phyloP scores from a whole-genome alignment of 2,888 invertebrate genomes.

The Diogma glabrata region DNA sequence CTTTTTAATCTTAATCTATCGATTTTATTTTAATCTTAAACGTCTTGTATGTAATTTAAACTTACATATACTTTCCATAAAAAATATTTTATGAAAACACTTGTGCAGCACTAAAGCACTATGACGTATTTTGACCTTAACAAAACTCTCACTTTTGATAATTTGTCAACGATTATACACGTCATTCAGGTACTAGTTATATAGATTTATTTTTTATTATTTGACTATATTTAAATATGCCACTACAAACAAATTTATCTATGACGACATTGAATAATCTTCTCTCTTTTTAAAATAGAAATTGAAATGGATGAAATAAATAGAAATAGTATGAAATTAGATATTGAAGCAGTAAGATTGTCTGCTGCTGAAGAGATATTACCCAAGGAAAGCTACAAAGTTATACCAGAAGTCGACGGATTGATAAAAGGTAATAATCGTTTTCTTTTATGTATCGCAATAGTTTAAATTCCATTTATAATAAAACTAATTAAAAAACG shows the following conservation, averaged over 20 bases:
- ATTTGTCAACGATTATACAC: background rate
- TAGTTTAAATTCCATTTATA: too few species aligned
- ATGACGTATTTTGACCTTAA: constrained; percentile 7
- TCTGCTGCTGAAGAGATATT: constrained; percentile 19
- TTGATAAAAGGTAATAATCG: constrained; percentile 39
- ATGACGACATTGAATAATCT: constrained; percentile 5
- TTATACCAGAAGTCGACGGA: constrained; percentile 38
- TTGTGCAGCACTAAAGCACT: too few species aligned
- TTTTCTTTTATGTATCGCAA: too few species aligned
- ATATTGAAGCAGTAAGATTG: constrained; percentile 18
- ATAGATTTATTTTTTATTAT: constrained; percentile 1
- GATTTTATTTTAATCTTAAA: too few species aligned
- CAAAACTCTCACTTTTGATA: constrained; percentile 3
- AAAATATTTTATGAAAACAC: too few species aligned
- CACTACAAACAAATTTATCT: background rate
- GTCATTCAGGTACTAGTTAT: constrained; percentile 6
- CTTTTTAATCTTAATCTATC: too few species aligned
- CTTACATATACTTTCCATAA: too few species aligned
- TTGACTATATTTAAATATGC: background rate
- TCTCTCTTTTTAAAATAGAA: background rate
- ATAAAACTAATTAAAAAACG: too few species aligned
- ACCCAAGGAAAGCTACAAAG: constrained; percentile 39
- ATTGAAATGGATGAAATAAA: constrained; percentile 14
- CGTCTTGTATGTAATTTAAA: too few species aligned
- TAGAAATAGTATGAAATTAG: constrained; percentile 23